phyloP scores from a whole-genome alignment of 1,140 invertebrate genomes.

The Druon quercuslanigerum region DNA sequence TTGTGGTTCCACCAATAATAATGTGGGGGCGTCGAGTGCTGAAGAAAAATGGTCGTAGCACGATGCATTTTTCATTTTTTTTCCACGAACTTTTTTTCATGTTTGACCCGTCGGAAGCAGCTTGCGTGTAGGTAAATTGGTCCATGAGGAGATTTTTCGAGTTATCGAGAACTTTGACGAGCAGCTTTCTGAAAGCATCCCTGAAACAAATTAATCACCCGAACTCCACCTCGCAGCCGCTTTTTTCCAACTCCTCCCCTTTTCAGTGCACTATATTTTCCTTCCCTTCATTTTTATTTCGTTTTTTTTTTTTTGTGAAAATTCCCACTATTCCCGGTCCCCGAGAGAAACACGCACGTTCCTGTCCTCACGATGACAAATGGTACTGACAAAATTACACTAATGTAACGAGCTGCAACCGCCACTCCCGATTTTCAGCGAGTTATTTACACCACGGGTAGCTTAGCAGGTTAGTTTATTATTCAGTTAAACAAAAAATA shows the following conservation, averaged over 20 bases:
- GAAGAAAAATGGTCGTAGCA: conserved; percentile 11
- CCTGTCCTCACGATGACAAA: conserved; percentile 53
- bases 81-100: conserved; percentile 25
- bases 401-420: conserved; percentile 43
- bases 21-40: neutral
- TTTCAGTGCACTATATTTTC: conserved; percentile 32
- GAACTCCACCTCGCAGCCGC: conserved; percentile 1
- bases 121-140: conserved; percentile 37
- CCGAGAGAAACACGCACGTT: conserved; percentile 20
- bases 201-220: conserved; percentile 51
- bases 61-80: conserved; percentile 20
- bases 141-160: conserved; percentile 39
- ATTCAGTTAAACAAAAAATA: too few species aligned
- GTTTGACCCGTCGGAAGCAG: neutral
- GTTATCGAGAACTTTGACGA: conserved; percentile 49
- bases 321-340: neutral
- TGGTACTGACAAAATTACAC: conserved; percentile 55
- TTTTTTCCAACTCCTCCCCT: conserved; percentile 20
- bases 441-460: conserved; percentile 22
- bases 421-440: conserved; percentile 22
- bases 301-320: conserved; percentile 33
- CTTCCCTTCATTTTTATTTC: conserved; percentile 36
- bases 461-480: neutral
- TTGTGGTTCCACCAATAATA: neutral
- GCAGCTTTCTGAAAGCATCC: conserved; percentile 39